A percentile compares a stretch with the other conserved stretches of the same genome.
Conservation (phyloP, 1,140 invertebrate species). For the Leptinotarsa texana region DNA sequence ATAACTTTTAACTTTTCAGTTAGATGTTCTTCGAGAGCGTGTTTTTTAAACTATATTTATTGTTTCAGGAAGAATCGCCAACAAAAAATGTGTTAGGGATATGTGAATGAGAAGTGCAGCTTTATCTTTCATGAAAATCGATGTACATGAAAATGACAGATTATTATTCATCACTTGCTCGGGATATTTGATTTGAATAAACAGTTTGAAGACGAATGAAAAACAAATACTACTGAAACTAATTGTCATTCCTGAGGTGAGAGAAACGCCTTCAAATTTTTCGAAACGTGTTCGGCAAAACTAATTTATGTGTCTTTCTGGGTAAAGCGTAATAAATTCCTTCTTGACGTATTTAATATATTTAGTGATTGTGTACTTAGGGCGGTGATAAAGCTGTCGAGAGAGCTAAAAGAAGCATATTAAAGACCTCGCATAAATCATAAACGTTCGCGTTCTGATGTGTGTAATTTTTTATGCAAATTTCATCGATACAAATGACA, state of each 20-base stretch:
- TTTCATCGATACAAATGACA: conserved; percentile 21
- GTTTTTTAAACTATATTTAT: too few species aligned
- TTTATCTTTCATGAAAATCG: too few species aligned
- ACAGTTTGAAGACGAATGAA: too few species aligned
- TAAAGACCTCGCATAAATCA: conserved; percentile 17
- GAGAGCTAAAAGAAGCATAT: conserved; percentile 14
- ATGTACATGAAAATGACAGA: too few species aligned
- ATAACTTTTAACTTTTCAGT: too few species aligned
- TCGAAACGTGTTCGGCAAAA: not conserved
- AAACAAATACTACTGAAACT: not conserved
- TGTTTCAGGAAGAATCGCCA: too few species aligned
- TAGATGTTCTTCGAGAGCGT: too few species aligned
- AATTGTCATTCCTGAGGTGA: not conserved
- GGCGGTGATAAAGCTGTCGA: conserved; percentile 22
- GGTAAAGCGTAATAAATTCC: conserved; percentile 11
- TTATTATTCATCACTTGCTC: too few species aligned
- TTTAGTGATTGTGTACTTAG: conserved; percentile 24
- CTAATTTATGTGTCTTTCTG: conserved; percentile 18
- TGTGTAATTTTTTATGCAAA: conserved; percentile 25
- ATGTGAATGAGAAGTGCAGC: too few species aligned
- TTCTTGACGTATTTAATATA: conserved; percentile 12
- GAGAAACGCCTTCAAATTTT: not conserved
- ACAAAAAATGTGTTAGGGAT: too few species aligned
- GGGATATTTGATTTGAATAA: too few species aligned
- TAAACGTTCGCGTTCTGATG: conserved; percentile 8